Evolutionary conservation across 2,888 invertebrate genomes (phyloP).

Genomic region (Leuctra nigra): DNA sequence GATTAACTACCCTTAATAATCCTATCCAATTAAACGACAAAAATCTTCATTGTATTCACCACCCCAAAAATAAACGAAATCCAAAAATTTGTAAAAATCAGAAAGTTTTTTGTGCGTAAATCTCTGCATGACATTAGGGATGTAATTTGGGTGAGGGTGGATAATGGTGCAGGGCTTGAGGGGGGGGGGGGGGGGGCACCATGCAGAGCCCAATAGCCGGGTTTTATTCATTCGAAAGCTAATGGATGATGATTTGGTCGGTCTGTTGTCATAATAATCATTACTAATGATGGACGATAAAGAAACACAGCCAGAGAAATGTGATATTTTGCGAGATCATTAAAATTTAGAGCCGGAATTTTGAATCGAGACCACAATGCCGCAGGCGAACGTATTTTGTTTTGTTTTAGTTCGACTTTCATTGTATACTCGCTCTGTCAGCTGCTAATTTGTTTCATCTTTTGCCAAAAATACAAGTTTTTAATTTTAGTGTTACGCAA

Average conservation of each 20-base stretch:
- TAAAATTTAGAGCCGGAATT: too few species aligned
- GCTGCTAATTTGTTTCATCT: too few species aligned
- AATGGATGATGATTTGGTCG: conserved; percentile 12
- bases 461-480: too few species aligned
- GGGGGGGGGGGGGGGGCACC: background rate
- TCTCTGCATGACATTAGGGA: conserved; percentile 2
- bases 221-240: conserved; percentile 9
- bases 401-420: too few species aligned
- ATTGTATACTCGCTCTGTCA: too few species aligned
- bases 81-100: conserved; percentile 3
- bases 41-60: background rate
- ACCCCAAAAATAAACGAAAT: background rate
- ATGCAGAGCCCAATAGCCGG: background rate
- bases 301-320: too few species aligned
- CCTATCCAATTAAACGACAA: conserved; percentile 6
- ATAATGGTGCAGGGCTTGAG: background rate
- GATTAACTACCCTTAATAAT: conserved; percentile 11
- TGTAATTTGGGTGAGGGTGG: conserved; percentile 11
- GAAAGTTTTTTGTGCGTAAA: conserved; percentile 3
- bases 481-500: too few species aligned
- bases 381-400: too few species aligned
- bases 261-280: conserved; percentile 14
- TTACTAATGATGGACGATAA: background rate
- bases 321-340: too few species aligned
- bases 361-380: too few species aligned